Evolutionary conservation across 1,140 invertebrate genomes (phyloP).

Genomic region (Zaprionus taronus): DNA sequence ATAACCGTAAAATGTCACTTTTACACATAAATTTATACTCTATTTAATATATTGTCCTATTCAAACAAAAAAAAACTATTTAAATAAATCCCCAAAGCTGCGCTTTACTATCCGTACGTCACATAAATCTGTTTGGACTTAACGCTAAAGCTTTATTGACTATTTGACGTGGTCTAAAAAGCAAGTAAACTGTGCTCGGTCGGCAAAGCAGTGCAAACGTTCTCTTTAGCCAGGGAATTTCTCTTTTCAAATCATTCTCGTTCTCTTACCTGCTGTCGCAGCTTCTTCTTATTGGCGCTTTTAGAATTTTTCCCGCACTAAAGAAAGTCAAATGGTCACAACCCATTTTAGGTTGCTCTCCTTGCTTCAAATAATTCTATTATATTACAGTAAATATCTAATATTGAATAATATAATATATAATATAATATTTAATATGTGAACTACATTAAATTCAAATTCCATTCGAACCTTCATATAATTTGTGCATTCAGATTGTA

Average conservation of each 20-base stretch:
- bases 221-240: not conserved
- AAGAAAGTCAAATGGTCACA: slow-evolving; percentile 34
- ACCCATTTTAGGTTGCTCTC: slow-evolving; percentile 25
- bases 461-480: too few relatives aligned
- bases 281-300: slow-evolving; percentile 52
- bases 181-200: slow-evolving; percentile 11
- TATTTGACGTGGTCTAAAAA: slow-evolving; percentile 8
- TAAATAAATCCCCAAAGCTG: slow-evolving; percentile 28
- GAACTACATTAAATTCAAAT: too few relatives aligned
- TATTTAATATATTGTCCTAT: not conserved
- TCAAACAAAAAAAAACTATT: slow-evolving; percentile 2
- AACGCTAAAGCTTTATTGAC: slow-evolving; percentile 5
- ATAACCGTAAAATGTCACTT: not conserved
- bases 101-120: slow-evolving; percentile 16
- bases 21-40: not conserved
- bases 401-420: not conserved
- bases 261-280: slow-evolving; percentile 9
- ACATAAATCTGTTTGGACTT: not conserved
- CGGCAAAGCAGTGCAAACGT: slow-evolving; percentile 51
- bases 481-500: not conserved
- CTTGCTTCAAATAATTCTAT: not conserved
- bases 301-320: not conserved
- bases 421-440: too few relatives aligned
- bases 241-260: slow-evolving; percentile 10
- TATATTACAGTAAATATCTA: not conserved